Conservation (phyloP, 2,797 vertebrate genomes). For the Gastrophryne carolinensis region DNA sequence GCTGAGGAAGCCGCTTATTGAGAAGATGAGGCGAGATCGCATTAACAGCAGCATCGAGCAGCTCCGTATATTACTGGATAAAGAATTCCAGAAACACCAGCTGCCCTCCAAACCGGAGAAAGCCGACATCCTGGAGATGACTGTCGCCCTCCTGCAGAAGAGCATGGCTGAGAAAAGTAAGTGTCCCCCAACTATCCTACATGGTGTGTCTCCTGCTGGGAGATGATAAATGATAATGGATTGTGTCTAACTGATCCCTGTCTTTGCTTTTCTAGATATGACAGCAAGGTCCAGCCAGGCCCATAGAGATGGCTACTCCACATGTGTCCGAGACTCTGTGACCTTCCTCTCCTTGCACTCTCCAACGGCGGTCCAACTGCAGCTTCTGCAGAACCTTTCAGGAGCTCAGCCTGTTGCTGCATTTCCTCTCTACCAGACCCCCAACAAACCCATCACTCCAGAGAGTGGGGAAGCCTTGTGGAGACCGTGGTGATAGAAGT, state of each 20-base stretch:
- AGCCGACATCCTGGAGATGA: conserved; percentile 78
- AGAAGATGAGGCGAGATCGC: conserved; percentile 70
- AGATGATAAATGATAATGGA: background rate
- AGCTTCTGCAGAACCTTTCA: conserved; percentile 28
- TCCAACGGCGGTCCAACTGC: conserved; percentile 65
- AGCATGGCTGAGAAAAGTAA: conserved; percentile 61
- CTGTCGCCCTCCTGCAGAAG: conserved; percentile 72
- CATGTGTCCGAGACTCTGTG: conserved; percentile 76
- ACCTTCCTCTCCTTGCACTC: conserved; percentile 79
- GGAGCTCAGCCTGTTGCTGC: background rate
- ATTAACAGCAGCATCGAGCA: conserved; percentile 70
- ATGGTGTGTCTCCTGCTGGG: background rate
- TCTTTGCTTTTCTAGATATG: conserved; percentile 6
- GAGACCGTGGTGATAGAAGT: conserved; percentile 9
- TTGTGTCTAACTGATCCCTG: background rate
- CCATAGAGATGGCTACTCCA: conserved; percentile 72
- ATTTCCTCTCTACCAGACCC: background rate
- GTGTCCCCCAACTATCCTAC: background rate
- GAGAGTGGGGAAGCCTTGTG: background rate
- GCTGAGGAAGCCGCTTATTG: conserved; percentile 80
- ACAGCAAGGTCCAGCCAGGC: conserved; percentile 54
- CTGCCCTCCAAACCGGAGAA: conserved; percentile 78
- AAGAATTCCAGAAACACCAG: conserved; percentile 71
- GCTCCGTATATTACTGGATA: conserved; percentile 70
- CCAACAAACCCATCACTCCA: background rate